Evolutionary conservation across 2,113 vertebrate genomes (phyloP), one percentile per base, ranked within the genome.

Genomic region (Phaethornis superciliosus): DNA sequence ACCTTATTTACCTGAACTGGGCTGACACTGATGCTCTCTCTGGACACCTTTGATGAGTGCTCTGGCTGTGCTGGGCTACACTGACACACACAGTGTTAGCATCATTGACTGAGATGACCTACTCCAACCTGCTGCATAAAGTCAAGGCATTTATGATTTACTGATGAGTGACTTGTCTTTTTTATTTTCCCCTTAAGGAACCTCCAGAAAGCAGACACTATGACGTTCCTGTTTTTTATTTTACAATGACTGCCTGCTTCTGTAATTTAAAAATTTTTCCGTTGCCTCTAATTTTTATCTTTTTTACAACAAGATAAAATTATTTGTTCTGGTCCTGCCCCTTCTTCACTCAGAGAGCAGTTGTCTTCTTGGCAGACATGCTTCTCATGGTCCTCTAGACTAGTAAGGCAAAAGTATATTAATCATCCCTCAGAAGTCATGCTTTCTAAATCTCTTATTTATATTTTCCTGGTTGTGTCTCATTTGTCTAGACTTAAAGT

Each of bases 221-320:
- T 55, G 51, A 64, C 12, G 12, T 88, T 74, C 22, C 20, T 32
- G 15, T 0, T 70, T 85, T 80, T 58, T n/a, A 11, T 90, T 40
- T 64, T 79, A 62, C 26, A 89, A n/a, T 44, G 51, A n/a, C 56
- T 86, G 60, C 49, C 77, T 91, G 49, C 0, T 92, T 92, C 89
- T 79, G 37, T 52, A 13, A 89, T 89, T 92, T 55, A 79, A 30
- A 71, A 79, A 56, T 16, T 37, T 88, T 83, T 77, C 52, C 24
- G 42, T 78, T 20, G 8, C 17, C 32, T 87, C 32, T 64, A 32
- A 59, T 44, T 89, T 88, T 51, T 37, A 28, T 58, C 30, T 58
- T 83, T 64, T 89, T 87, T 71, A 64, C 28, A 78, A 47, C 32
- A 89, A 92, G 92, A 92, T 40, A 56, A 89, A 75, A 12, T 7